These are phyloP conservation scores for Pleuronectes platessa DNA, from an alignment of 2,113 vertebrate genomes.

Conservation along the genomic window DNA sequence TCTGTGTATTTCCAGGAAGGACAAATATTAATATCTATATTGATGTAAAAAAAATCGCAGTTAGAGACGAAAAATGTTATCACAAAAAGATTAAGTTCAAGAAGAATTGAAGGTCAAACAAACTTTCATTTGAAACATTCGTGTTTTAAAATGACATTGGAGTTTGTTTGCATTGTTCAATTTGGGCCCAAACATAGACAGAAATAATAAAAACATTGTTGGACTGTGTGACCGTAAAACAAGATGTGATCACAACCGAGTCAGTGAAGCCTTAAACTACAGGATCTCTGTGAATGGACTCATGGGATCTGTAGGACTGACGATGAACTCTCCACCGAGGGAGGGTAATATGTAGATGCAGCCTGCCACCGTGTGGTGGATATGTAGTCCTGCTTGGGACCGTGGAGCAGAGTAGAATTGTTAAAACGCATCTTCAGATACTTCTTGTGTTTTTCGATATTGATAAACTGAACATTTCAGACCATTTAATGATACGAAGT, in stretches of 20 bases:
- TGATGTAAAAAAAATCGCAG: too few relatives aligned
- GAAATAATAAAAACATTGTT: not conserved
- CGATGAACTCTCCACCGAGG: too few relatives aligned
- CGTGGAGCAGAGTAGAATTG: not conserved
- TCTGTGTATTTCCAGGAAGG: too few relatives aligned
- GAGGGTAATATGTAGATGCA: not conserved
- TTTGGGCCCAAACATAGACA: not conserved
- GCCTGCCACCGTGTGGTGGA: conserved; percentile 59
- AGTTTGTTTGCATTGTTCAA: not conserved
- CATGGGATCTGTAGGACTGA: not conserved
- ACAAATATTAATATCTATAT: too few relatives aligned
- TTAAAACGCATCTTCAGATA: not conserved
- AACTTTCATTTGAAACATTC: not conserved
- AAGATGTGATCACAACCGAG: too few relatives aligned
- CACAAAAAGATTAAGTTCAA: not conserved
- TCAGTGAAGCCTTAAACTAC: too few relatives aligned
- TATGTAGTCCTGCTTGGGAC: not conserved
- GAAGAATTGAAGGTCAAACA: too few relatives aligned
- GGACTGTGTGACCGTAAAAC: too few relatives aligned
- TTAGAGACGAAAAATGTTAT: too few relatives aligned
- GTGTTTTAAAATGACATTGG: not conserved
- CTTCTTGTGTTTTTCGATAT: not conserved
- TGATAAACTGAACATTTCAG: not conserved
- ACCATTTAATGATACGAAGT: not conserved
- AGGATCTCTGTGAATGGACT: too few relatives aligned